Base-by-base conservation (phyloP, 2,888 invertebrate genomes). In the Macropis europaea region DNA sequence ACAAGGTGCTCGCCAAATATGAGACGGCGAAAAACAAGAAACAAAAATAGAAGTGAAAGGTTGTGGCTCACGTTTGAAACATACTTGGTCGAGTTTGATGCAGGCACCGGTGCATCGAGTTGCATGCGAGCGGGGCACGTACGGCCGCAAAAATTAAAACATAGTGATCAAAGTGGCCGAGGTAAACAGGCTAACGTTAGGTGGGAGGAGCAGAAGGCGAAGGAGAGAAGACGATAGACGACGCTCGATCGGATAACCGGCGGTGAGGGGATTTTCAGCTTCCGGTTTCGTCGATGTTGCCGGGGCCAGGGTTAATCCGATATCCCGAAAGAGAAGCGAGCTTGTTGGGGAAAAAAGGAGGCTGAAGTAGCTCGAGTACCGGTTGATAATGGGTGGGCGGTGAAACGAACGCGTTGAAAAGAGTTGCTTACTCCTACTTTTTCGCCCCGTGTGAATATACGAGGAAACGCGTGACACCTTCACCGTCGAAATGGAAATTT, bases 291-390 rank as follows among this genome's bases (percentile, higher is more conserved):
- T 32, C 64, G 64, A 52, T 26, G 63, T 52, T 60, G 50, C 24
- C 40, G 40, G 34, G 22, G 34, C 64, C 38, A 30, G 50, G 60
- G 60, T 61, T 73, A 73, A 73, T 73, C 73, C 73, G 73, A 73
- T 73, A 73, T 73, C 73, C 42, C 73, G 73, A 62, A 73, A 73
- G 57, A 28, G 67, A 34, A 30, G 24, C 57, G 53, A 56, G 42
- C 36, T 30, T 30, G 47, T 24, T 17, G 13, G 5, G 11, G 54
- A 71, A 62, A 67, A 64, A 56, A 50, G 32, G 43, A 52, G 48
- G 34, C 34, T 38, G 13, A 48, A 61, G 53, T 56, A 48, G 56
- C 47, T 66, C 70, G 72, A 48, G 71, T 28, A 42, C 56, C 47
- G 50, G 52, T 43, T 22, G 60, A 73, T 72, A 71, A 73, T 70